Evolutionary conservation across 2,888 invertebrate species (phyloP).

Genomic region (Ophioninae sp.): DNA sequence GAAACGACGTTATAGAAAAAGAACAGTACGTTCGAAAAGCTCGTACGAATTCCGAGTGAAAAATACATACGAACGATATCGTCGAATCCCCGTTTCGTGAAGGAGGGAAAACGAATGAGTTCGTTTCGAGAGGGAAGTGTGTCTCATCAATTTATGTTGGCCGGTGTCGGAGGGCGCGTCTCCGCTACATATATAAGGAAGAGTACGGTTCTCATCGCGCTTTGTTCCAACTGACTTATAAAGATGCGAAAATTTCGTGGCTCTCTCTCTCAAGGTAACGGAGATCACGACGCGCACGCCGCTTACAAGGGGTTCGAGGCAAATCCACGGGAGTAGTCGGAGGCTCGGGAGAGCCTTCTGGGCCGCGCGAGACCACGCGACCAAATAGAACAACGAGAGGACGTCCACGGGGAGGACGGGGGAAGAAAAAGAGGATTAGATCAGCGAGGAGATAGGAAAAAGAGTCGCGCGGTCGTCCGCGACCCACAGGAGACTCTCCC

Average conservation of each 20-base stretch:
- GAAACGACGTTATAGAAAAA: neutral
- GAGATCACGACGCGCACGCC: conserved; percentile 51
- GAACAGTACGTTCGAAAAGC: neutral
- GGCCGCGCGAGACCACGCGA: conserved; percentile 58
- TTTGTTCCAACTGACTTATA: conserved; percentile 51
- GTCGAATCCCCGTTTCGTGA: conserved; percentile 5
- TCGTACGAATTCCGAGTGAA: neutral
- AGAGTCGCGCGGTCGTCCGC: conserved; percentile 58
- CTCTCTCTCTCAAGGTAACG: conserved; percentile 50
- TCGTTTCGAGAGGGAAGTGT: conserved; percentile 8
- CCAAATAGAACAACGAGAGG: conserved; percentile 29
- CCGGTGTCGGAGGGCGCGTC: conserved; percentile 5
- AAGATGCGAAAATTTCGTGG: conserved; percentile 59
- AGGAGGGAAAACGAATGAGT: conserved; percentile 1
- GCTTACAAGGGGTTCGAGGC: conserved; percentile 41
- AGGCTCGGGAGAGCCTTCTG: conserved; percentile 47
- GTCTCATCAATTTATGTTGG: conserved; percentile 26
- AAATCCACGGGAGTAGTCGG: conserved; percentile 36
- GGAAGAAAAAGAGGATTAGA: conserved; percentile 37
- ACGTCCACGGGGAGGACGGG: conserved; percentile 32
- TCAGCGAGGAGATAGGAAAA: conserved; percentile 54
- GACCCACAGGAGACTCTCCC: conserved; percentile 54
- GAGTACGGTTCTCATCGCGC: conserved; percentile 20
- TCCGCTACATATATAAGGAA: conserved; percentile 15
- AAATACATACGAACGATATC: neutral